Evolutionary conservation across 2,113 vertebrate genomes (phyloP).

Genomic region (Macrotis lagotis): DNA sequence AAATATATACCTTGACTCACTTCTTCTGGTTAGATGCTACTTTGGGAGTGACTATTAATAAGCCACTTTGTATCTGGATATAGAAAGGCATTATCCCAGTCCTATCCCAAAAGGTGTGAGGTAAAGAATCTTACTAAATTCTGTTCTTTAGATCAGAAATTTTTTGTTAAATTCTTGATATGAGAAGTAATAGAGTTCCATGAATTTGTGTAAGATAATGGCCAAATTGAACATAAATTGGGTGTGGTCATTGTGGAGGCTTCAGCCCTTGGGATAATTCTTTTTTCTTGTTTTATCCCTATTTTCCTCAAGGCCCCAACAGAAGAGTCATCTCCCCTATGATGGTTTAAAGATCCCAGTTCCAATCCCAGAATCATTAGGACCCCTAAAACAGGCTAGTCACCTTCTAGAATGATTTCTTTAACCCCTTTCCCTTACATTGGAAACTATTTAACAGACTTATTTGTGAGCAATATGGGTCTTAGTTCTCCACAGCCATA

Average conservation of each 20-base stretch:
- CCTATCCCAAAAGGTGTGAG: background rate
- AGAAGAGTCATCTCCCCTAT: background rate
- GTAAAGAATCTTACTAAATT: background rate
- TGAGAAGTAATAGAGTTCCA: background rate
- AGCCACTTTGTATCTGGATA: background rate
- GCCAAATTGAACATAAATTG: background rate
- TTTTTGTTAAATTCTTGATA: background rate
- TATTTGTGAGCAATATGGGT: background rate
- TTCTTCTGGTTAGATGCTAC: background rate
- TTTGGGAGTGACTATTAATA: background rate
- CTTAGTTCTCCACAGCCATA: background rate
- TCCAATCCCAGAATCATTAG: background rate
- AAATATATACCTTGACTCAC: background rate
- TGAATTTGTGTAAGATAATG: background rate
- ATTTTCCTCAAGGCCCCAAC: background rate
- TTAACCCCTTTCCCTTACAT: background rate
- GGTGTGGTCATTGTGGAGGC: background rate
- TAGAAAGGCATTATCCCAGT: background rate
- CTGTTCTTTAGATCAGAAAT: slow-evolving; percentile 19
- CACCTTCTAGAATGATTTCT: background rate
- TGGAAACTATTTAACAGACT: background rate
- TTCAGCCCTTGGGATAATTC: background rate
- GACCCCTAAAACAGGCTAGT: background rate
- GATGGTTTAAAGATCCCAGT: background rate
- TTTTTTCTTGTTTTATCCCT: background rate